Conservation (phyloP, 2,797 vertebrate genomes). For the Anolis apletophallus region DNA sequence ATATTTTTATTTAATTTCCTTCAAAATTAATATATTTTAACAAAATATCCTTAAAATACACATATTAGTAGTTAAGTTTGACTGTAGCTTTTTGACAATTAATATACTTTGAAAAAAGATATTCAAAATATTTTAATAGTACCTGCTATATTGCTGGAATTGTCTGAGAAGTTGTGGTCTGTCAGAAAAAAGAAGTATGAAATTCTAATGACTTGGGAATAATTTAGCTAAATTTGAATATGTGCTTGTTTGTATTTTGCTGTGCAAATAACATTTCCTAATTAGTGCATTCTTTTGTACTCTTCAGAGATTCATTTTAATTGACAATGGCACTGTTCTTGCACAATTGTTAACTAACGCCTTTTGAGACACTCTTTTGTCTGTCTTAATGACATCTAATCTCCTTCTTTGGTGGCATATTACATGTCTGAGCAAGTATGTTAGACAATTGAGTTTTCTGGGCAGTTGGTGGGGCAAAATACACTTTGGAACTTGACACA, state of each 20-base stretch:
- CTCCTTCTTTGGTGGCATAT: conserved; percentile 57
- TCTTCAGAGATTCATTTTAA: neutral
- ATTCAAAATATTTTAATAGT: neutral
- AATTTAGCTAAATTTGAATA: neutral
- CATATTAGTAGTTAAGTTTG: neutral
- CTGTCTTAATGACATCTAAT: conserved; percentile 52
- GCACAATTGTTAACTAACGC: conserved; percentile 66
- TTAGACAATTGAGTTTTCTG: conserved; percentile 58
- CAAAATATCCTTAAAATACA: neutral
- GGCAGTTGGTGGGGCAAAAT: conserved; percentile 42
- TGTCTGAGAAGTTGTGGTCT: neutral
- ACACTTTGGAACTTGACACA: neutral
- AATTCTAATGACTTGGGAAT: neutral
- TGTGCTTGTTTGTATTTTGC: neutral
- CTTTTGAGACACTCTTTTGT: conserved; percentile 65
- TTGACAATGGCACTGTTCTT: conserved; percentile 33
- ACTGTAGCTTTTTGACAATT: neutral
- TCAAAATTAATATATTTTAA: neutral
- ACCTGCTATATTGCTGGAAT: neutral
- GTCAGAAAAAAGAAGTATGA: neutral
- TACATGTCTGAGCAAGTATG: conserved; percentile 69
- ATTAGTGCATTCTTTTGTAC: neutral
- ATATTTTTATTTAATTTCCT: neutral
- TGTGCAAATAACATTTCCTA: neutral
- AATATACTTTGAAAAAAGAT: neutral